A percentile compares a stretch with the other conserved stretches of the same genome.
These are phyloP conservation scores for Chloebia gouldiae DNA, from an alignment of 2,113 vertebrate species.

Conservation along the genomic window DNA sequence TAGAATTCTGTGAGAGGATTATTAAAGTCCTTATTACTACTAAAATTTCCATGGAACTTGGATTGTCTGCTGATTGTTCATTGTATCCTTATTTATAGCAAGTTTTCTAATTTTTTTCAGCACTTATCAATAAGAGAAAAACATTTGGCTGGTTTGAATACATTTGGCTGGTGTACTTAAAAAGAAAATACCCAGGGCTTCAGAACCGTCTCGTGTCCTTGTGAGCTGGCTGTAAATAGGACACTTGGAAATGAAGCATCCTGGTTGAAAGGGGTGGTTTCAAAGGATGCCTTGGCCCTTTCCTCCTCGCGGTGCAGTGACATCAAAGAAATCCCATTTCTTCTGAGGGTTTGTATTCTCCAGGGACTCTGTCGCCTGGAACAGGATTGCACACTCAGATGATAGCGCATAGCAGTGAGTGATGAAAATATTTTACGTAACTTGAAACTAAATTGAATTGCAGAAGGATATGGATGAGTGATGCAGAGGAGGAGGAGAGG, in stretches of 20 bases:
- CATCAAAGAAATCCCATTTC: constrained; percentile 29
- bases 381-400: not conserved
- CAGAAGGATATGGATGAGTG: not conserved
- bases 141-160: not conserved
- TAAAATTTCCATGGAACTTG: not conserved
- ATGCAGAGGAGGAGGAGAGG: not conserved
- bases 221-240: not conserved
- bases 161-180: not conserved
- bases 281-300: not conserved
- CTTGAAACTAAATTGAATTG: not conserved
- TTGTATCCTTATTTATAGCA: not conserved
- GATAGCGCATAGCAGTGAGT: not conserved
- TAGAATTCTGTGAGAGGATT: not conserved
- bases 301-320: not conserved
- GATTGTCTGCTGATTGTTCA: not conserved
- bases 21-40: not conserved
- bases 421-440: constrained; percentile 25
- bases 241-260: not conserved
- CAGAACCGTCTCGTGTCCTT: not conserved
- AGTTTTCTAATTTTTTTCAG: not conserved
- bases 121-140: not conserved
- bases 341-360: not conserved
- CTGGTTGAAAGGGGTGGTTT: not conserved
- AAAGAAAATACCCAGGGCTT: not conserved
- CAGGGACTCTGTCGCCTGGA: not conserved